Conservation (phyloP, 1,140 invertebrate genomes). For the Yoshiicerus persimilis region DNA sequence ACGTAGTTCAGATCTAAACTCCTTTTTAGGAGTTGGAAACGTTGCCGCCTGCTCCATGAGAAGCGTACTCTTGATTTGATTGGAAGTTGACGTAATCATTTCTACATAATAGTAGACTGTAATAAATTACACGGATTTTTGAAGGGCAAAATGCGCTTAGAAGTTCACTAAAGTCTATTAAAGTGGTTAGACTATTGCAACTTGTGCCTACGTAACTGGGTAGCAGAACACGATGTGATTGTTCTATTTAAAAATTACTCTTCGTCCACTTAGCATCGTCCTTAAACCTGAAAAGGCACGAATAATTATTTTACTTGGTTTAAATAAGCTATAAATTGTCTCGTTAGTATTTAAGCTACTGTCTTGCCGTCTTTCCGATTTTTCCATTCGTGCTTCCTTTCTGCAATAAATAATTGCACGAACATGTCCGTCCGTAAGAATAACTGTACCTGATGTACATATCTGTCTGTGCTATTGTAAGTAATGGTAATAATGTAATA, state of each 20-base stretch:
- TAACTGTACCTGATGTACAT: background rate
- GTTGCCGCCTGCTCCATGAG: background rate
- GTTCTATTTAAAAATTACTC: background rate
- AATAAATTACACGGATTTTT: background rate
- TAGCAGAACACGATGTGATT: background rate
- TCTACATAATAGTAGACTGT: background rate
- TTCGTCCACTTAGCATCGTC: background rate
- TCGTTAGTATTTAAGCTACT: slow-evolving; percentile 4
- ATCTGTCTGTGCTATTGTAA: background rate
- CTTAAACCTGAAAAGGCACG: background rate
- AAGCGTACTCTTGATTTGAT: background rate
- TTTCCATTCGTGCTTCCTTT: background rate
- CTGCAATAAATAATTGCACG: background rate
- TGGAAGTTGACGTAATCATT: background rate
- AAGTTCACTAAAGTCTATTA: background rate
- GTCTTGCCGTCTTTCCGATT: background rate
- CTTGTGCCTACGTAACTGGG: background rate
- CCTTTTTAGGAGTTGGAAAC: background rate
- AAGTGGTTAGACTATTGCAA: background rate
- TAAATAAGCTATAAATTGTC: background rate
- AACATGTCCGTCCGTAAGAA: background rate
- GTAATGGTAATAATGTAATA: background rate
- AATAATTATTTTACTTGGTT: background rate
- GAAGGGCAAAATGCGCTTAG: background rate
- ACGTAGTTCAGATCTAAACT: background rate